Evolutionary conservation across 2,888 invertebrate species (phyloP).

Genomic region (Drosophila limbata): DNA sequence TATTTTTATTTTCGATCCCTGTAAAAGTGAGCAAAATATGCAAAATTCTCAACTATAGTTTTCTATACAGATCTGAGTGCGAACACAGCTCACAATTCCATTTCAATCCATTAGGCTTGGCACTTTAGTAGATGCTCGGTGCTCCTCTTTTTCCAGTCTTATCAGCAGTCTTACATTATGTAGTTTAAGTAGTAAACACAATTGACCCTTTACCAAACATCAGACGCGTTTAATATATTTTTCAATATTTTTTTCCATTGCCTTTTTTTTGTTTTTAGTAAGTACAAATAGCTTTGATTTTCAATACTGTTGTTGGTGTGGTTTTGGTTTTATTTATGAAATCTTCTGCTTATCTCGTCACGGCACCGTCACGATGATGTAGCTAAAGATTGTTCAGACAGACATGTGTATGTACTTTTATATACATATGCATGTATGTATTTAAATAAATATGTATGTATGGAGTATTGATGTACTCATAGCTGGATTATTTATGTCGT

Average conservation of each 20-base stretch:
- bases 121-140: conserved; percentile 12
- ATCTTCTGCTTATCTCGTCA: conserved; percentile 43
- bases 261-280: conserved; percentile 11
- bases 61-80: neutral
- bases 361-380: conserved; percentile 63
- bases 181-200: conserved; percentile 45
- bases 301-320: conserved; percentile 15
- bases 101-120: conserved; percentile 25
- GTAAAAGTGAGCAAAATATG: neutral
- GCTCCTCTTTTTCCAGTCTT: conserved; percentile 19
- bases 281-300: conserved; percentile 27
- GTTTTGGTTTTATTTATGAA: conserved; percentile 37
- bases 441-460: neutral
- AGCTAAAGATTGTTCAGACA: conserved; percentile 38
- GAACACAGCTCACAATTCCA: conserved; percentile 5
- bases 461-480: conserved; percentile 13
- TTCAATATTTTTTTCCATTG: conserved; percentile 28
- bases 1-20: conserved; percentile 13
- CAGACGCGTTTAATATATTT: conserved; percentile 35
- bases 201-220: conserved; percentile 55
- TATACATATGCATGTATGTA: too few relatives aligned
- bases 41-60: neutral
- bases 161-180: conserved; percentile 36
- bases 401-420: conserved; percentile 1
- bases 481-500: conserved; percentile 52